These are phyloP conservation scores for Psittacula echo DNA, from an alignment of 2,797 vertebrate genomes.

Conservation along the genomic window DNA sequence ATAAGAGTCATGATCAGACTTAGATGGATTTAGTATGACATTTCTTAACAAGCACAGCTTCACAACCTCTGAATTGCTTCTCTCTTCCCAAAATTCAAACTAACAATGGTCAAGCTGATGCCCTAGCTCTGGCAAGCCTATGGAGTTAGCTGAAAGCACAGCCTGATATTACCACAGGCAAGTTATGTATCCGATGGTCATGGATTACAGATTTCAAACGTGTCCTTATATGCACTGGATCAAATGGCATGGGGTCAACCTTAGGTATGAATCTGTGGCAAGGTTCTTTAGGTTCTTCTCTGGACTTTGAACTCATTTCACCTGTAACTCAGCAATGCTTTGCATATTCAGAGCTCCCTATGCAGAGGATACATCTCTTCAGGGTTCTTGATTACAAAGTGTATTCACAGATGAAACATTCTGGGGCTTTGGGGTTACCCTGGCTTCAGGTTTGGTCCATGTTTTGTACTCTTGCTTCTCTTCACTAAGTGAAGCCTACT, in stretches of 20 bases:
- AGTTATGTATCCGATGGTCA: neutral
- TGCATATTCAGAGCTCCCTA: neutral
- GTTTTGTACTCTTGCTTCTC: neutral
- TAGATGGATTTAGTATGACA: neutral
- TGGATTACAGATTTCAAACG: neutral
- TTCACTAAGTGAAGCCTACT: neutral
- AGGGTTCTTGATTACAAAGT: neutral
- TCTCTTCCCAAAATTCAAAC: neutral
- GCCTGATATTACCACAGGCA: neutral
- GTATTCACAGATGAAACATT: neutral
- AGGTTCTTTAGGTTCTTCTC: neutral
- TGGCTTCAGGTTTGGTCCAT: neutral
- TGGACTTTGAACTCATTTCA: neutral
- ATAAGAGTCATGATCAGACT: neutral
- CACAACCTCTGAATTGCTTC: neutral
- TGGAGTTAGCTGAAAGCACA: neutral
- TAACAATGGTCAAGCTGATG: neutral
- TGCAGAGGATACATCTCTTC: neutral
- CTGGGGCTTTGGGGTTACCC: accelerated
- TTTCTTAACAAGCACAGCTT: neutral
- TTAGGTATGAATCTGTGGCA: neutral
- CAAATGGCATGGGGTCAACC: accelerated
- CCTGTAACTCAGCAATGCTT: neutral
- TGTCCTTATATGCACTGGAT: neutral
- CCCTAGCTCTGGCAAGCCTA: neutral